phyloP scores from a whole-genome alignment of 2,797 vertebrate species.

The Eulemur rubriventer region DNA sequence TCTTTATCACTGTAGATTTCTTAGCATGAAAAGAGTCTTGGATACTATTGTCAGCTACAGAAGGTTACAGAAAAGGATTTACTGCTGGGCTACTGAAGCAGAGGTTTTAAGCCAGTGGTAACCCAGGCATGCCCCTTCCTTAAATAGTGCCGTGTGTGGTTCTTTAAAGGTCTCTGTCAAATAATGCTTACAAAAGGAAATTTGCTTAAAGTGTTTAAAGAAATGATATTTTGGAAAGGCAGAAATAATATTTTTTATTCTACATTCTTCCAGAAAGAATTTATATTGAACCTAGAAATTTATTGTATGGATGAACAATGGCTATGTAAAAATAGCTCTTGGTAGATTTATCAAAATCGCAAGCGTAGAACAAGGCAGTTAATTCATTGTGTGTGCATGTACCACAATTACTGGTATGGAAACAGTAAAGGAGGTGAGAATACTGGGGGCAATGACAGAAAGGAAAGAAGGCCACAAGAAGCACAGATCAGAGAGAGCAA shows the following conservation, averaged over 20 bases:
- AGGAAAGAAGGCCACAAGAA: neutral
- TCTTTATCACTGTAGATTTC: neutral
- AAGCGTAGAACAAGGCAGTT: neutral
- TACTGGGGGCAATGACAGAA: neutral
- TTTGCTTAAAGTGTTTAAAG: neutral
- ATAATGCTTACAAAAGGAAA: neutral
- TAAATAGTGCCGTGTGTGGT: neutral
- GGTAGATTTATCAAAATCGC: neutral
- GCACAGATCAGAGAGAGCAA: neutral
- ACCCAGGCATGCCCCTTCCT: neutral
- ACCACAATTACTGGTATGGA: neutral
- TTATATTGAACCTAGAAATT: neutral
- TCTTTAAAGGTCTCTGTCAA: neutral
- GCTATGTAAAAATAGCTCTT: conserved; percentile 36
- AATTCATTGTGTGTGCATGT: neutral
- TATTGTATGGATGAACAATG: neutral
- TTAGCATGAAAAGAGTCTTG: neutral
- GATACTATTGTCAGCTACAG: neutral
- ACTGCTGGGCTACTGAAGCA: neutral
- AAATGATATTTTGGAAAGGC: neutral
- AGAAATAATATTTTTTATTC: neutral
- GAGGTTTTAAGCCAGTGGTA: neutral
- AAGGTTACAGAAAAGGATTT: neutral
- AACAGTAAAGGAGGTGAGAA: neutral
- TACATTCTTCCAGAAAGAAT: neutral